Base-by-base conservation (phyloP, 2,113 vertebrate species). In the Ammospiza caudacuta region DNA sequence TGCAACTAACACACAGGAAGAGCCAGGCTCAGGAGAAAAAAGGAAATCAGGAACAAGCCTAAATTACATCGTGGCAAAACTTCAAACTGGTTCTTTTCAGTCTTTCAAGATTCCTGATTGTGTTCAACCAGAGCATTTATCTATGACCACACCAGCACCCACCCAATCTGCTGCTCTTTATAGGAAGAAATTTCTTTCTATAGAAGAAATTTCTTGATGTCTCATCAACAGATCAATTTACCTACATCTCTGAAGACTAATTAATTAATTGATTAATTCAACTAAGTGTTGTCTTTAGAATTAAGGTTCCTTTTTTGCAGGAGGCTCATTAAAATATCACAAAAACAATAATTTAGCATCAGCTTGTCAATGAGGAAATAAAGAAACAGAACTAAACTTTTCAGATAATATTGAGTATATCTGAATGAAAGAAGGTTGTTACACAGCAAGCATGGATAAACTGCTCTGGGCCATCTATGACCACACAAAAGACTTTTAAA, bases 241-340 rank as follows among this genome's bases (percentile, higher is more conserved):
- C 81, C 75, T 69, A 79, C 58, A 74, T 69, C 87, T 92, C 83
- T 69, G 10, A 97, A 93, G 90, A 87, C 90, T 88, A 72, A 90
- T 19, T 74, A 59, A 92, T 94, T 93, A 54, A 91, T 92, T 94
- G 44, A 93, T 49, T 15, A 8, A 51, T 91, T 94, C 20, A 83
- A 80, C 87, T 85, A 90, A 95, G 46, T 20, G 44, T 9, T 91
- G 69, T 89, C 74, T 89, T 87, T n/a, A 87, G 82, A 92, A 89
- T 84, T 39, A 82, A 94, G 80, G 69, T 47, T 69, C 82, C 35
- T 82, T 54, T 76, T 51, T 54, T 39, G 21, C 51, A 86, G 89
- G 73, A 94, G 57, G 66, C 35, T 79, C 64, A 62, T 17, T 2
- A 54, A 89, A 92, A 72, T 24, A 75, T 20, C 55, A 85, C 75